Evolutionary conservation across 2,113 vertebrate genomes (phyloP).

Genomic region (Syngnathus scovelli): DNA sequence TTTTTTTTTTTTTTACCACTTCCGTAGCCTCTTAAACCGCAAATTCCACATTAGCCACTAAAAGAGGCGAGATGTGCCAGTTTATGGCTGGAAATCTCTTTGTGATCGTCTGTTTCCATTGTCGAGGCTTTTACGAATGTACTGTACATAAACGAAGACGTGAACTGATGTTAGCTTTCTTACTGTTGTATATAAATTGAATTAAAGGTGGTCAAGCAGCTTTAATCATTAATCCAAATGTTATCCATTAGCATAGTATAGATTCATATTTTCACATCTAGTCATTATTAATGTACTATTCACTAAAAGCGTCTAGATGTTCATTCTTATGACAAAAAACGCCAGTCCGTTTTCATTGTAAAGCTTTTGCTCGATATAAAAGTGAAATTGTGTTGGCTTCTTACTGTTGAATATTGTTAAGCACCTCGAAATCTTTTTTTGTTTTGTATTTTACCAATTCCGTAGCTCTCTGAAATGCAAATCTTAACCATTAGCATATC

Average conservation of each 20-base stretch:
- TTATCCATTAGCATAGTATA: neutral
- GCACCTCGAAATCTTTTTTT: no score
- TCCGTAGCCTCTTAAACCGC: no score
- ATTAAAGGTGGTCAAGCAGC: neutral
- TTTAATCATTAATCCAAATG: neutral
- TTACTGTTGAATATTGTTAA: no score
- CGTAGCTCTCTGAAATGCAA: neutral
- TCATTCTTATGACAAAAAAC: neutral
- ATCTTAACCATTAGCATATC: neutral
- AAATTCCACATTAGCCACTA: no score
- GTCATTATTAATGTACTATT: no score
- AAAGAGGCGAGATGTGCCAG: no score
- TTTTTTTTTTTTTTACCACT: no score
- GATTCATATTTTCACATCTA: neutral
- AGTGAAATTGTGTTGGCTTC: neutral
- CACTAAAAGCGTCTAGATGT: neutral
- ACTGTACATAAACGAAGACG: no score
- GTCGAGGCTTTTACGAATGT: no score
- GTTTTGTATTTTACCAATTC: neutral
- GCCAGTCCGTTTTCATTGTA: neutral
- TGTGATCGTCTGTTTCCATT: no score
- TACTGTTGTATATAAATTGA: neutral
- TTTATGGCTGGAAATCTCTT: no score
- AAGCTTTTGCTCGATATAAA: neutral
- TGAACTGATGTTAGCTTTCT: no score